Base-by-base conservation (phyloP, 2,888 invertebrate species). In the Emesis russula region DNA sequence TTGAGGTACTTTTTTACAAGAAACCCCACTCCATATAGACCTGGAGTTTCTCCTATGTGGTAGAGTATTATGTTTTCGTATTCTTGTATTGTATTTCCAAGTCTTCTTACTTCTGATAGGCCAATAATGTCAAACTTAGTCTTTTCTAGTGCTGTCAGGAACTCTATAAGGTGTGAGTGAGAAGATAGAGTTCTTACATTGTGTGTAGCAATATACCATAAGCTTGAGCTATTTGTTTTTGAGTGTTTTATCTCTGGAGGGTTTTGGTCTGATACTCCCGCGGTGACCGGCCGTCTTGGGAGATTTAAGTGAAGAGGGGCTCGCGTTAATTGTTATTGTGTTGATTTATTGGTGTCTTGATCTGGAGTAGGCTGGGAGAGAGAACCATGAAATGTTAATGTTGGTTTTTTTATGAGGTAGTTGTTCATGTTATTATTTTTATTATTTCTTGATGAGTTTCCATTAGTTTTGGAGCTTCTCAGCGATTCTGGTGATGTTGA, bases 1-100 rank as follows among this genome's bases (percentile, higher is more conserved):
- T 85, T 85, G 6, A 80, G 38, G 9, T 78, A 2, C 58, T 74
- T 87, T 53, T 83, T 74, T n/a, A 84, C 53, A 6, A 86, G 31
- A 13, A 83, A 86, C 3, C 86, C 83, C 3, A 86, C 86, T 2
- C 86, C 86, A 31, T 86, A 75, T 0, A 86, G 31, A 15, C 86
- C 81, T 18, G 75, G 77, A 0, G 77, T 83, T 63, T 25, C 53
- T 15, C 58, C 48, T 76, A 48, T 48, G 33, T 76, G 58, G 25
- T 33, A 63, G 9, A 63, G n/a, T n/a, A 53, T 53, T 15, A 53
- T 5, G n/a, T 53, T n/a, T n/a, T 53, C 11, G n/a, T 53, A 53
- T n/a, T 53, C 48, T 53, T n/a, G 48, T 53, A 53, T 53, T n/a
- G 4, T 53, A 53, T 53, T 53, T 2, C 48, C n/a, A 4, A 53